Conservation (phyloP, 2,797 vertebrate species). For the Microctenopoma lineatum region DNA sequence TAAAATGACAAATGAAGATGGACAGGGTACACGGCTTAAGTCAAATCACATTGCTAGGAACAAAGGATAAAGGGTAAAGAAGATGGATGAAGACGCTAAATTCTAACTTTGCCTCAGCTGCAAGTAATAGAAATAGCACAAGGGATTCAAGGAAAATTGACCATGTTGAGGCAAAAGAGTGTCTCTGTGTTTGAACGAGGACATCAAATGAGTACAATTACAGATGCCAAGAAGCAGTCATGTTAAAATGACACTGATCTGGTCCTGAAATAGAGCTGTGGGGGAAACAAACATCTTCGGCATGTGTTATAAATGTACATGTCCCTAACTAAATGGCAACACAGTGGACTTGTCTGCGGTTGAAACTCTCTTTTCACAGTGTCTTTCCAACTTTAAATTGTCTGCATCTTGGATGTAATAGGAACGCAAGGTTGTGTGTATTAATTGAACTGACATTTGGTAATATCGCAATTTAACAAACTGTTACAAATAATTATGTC, state of each 20-base stretch:
- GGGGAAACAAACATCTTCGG: constrained; percentile 29
- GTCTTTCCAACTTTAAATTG: background rate
- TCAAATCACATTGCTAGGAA: constrained; percentile 61
- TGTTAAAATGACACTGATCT: constrained; percentile 28
- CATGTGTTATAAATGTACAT: background rate
- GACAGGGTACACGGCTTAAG: constrained; percentile 66
- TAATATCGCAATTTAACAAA: no score
- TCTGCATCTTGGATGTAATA: background rate
- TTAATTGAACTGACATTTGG: no score
- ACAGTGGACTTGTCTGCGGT: background rate
- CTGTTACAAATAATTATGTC: background rate
- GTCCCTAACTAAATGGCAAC: background rate
- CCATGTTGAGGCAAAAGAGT: constrained; percentile 15
- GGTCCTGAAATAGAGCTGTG: constrained; percentile 24
- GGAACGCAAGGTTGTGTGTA: background rate
- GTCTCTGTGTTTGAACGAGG: constrained; percentile 29
- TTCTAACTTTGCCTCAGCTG: constrained; percentile 38
- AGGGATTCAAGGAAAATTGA: constrained; percentile 28
- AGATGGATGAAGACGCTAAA: constrained; percentile 59
- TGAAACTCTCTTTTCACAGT: background rate
- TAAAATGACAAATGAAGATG: constrained; percentile 69
- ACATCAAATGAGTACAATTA: constrained; percentile 25
- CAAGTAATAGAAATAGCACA: constrained; percentile 42
- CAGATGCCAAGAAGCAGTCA: constrained; percentile 36
- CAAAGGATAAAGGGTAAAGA: constrained; percentile 50